These are phyloP conservation scores for Leptopilina boulardi DNA, from an alignment of 1,140 invertebrate genomes.

Conservation along the genomic window DNA sequence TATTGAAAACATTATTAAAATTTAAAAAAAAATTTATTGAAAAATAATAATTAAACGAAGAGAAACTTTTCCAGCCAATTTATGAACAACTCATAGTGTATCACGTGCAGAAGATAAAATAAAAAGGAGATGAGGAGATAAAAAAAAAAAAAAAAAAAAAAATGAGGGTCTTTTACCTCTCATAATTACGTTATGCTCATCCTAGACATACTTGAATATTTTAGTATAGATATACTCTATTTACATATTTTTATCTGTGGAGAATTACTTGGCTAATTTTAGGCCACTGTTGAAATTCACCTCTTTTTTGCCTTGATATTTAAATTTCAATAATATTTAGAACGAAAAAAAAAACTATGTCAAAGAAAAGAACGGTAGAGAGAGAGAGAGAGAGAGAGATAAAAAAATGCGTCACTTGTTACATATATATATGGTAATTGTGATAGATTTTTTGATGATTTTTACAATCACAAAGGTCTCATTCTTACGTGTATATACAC, in stretches of 20 bases:
- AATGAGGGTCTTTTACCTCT: conserved; percentile 73
- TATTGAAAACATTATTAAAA: conserved; percentile 33
- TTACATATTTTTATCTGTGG: conserved; percentile 77
- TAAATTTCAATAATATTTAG: conserved; percentile 76
- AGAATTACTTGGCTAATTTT: conserved; percentile 76
- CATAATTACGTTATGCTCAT: conserved; percentile 76
- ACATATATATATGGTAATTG: conserved; percentile 76
- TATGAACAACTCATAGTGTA: conserved; percentile 38
- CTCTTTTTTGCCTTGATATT: conserved; percentile 77
- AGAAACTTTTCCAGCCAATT: conserved; percentile 26
- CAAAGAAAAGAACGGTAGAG: conserved; percentile 9
- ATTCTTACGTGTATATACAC: conserved; percentile 73
- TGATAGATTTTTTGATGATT: conserved; percentile 79
- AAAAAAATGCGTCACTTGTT: conserved; percentile 73
- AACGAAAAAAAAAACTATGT: conserved; percentile 54
- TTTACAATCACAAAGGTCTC: conserved; percentile 78
- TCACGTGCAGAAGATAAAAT: conserved; percentile 48
- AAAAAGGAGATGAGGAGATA: conserved; percentile 46
- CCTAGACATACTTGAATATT: conserved; percentile 77
- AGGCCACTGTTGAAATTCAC: conserved; percentile 77
- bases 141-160: conserved; percentile 43
- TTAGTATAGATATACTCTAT: conserved; percentile 78
- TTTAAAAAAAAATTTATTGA: conserved; percentile 42
- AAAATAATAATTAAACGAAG: conserved; percentile 36
- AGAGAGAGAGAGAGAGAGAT: conserved; percentile 52